These are phyloP conservation scores for Disparrhopalites patrizii DNA, from an alignment of 2,888 invertebrate genomes.

Conservation along the genomic window DNA sequence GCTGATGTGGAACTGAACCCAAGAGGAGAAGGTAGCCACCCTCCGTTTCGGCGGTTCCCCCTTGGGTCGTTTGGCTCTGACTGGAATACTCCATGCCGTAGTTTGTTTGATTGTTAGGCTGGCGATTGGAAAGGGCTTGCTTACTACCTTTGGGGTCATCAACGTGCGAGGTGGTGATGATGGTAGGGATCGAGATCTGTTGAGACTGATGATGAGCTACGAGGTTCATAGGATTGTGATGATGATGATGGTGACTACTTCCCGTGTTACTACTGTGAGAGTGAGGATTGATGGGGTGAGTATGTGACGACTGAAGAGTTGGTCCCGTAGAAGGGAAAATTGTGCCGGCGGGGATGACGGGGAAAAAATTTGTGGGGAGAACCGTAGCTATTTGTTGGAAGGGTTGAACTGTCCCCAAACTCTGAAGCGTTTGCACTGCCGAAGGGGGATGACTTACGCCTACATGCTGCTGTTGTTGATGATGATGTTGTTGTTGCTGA, in stretches of 20 bases:
- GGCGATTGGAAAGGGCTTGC: conserved; percentile 12
- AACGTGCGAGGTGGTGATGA: conserved; percentile 50
- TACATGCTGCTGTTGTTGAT: conserved; percentile 17
- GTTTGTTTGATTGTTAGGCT: conserved; percentile 19
- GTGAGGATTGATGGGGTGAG: conserved; percentile 55
- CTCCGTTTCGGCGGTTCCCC: conserved; percentile 3
- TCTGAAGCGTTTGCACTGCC: conserved; percentile 40
- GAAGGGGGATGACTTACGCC: conserved; percentile 18
- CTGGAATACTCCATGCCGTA: conserved; percentile 23
- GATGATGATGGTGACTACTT: conserved; percentile 49
- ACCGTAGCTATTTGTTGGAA: conserved; percentile 48
- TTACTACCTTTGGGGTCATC: conserved; percentile 32
- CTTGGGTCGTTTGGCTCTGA: conserved; percentile 4
- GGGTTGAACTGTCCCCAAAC: conserved; percentile 41
- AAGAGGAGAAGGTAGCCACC: conserved; percentile 25
- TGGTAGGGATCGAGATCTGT: conserved; percentile 50
- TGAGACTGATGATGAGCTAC: conserved; percentile 33
- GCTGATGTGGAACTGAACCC: conserved; percentile 11
- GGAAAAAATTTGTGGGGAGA: conserved; percentile 48
- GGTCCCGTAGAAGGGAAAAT: conserved; percentile 59
- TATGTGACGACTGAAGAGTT: conserved; percentile 51
- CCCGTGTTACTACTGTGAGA: conserved; percentile 2
- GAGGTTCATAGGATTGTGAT: conserved; percentile 45
- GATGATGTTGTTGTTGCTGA: conserved; percentile 12
- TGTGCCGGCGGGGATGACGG: conserved; percentile 60